These are phyloP conservation scores for Eulemur rubriventer DNA, from an alignment of 2,797 vertebrate genomes.

Conservation along the genomic window DNA sequence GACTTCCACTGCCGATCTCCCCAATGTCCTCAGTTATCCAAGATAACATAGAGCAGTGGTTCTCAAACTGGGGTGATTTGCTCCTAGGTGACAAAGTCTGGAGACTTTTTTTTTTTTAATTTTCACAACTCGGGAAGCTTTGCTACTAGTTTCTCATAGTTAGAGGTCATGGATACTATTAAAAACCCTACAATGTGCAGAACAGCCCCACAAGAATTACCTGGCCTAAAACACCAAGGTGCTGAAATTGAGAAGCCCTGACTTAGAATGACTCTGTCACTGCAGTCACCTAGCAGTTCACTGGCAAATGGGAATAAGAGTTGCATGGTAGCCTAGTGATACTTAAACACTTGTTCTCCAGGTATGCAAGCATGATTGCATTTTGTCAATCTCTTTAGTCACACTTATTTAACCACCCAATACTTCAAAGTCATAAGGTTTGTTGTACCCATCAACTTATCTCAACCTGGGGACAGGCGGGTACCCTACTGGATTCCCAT, in stretches of 20 bases:
- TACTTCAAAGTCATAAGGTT: neutral
- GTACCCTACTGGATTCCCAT: neutral
- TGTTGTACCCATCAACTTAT: neutral
- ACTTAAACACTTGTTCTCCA: neutral
- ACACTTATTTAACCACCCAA: neutral
- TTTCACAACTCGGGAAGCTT: neutral
- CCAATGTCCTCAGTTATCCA: neutral
- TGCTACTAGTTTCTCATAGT: neutral
- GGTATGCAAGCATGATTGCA: neutral
- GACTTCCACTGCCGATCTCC: too few relatives aligned
- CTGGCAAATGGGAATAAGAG: neutral
- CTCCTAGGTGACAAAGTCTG: neutral
- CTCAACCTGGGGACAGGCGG: neutral
- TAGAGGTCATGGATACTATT: neutral
- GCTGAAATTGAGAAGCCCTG: neutral
- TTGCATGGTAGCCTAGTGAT: neutral
- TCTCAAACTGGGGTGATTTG: neutral
- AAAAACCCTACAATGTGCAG: neutral
- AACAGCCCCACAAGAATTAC: neutral
- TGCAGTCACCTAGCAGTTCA: neutral
- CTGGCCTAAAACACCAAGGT: neutral
- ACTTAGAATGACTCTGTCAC: neutral
- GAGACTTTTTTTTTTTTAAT: neutral
- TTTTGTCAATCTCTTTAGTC: neutral
- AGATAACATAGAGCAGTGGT: neutral